Percentiles rank a stretch among this genome's conserved stretches.
Evolutionary conservation across 2,888 invertebrate species (phyloP).

Genomic region (Brachypterus glaber): DNA sequence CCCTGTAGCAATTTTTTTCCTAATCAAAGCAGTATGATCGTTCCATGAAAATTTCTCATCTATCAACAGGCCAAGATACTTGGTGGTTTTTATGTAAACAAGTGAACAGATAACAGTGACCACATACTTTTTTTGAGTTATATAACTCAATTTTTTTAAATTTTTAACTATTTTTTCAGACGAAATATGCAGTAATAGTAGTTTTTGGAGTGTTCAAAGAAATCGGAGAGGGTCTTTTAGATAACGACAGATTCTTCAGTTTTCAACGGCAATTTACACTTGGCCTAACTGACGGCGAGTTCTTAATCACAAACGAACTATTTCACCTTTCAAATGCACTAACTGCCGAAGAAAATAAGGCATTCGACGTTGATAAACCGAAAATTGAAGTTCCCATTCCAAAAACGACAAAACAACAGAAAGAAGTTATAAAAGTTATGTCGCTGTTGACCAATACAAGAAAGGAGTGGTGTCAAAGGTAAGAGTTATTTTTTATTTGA

Average conservation of each 20-base stretch:
- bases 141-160: too few species aligned
- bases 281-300: conserved; percentile 40
- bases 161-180: conserved; percentile 33
- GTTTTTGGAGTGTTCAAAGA: conserved; percentile 59
- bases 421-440: conserved; percentile 28
- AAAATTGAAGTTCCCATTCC: conserved; percentile 21
- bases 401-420: conserved; percentile 25
- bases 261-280: conserved; percentile 54
- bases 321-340: too few species aligned
- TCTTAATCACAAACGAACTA: conserved; percentile 24
- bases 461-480: conserved; percentile 35
- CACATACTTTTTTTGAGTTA: too few species aligned
- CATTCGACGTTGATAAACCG: conserved; percentile 19
- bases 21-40: too few species aligned
- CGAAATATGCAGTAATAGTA: conserved; percentile 44
- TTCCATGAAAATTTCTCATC: too few species aligned
- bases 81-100: too few species aligned
- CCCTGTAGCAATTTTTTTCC: too few species aligned
- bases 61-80: too few species aligned
- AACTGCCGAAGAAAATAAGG: too few species aligned
- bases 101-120: too few species aligned
- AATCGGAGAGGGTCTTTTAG: conserved; percentile 39
- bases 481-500: conserved; percentile 15
- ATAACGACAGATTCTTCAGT: conserved; percentile 41
- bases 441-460: conserved; percentile 30